phyloP scores from a whole-genome alignment of 2,888 invertebrate species.

The Pristionchus fissidentatus region DNA sequence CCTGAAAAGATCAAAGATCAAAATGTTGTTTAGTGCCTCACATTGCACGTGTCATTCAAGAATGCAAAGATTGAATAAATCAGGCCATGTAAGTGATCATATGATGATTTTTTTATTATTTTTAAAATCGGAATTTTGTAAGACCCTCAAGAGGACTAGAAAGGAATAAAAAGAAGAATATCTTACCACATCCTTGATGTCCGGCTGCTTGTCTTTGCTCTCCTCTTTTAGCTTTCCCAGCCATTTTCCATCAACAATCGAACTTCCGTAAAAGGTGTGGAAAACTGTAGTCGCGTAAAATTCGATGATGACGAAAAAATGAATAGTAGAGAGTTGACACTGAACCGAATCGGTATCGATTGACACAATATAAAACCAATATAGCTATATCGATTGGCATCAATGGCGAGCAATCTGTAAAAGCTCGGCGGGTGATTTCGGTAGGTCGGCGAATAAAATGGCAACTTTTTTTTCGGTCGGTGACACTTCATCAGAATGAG shows the following conservation, averaged over 20 bases:
- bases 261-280: slow-evolving; percentile 73
- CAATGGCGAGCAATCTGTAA: too few species aligned
- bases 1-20: slow-evolving; percentile 49
- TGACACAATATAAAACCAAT: too few species aligned
- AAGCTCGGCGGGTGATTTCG: slow-evolving; percentile 63
- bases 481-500: too few species aligned
- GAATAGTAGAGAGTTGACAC: too few species aligned
- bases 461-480: too few species aligned
- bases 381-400: neutral
- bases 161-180: neutral
- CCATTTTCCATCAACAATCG: slow-evolving; percentile 71
- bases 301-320: neutral
- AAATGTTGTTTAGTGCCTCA: neutral
- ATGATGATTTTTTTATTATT: too few species aligned
- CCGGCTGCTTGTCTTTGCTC: slow-evolving; percentile 44
- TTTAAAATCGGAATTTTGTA: too few species aligned
- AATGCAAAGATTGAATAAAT: too few species aligned
- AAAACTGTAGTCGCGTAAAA: slow-evolving; percentile 74
- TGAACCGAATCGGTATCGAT: too few species aligned
- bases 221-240: slow-evolving; percentile 60
- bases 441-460: slow-evolving; percentile 72
- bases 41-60: neutral
- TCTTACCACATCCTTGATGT: slow-evolving; percentile 28
- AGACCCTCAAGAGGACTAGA: too few species aligned
- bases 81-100: too few species aligned